Conservation (phyloP, 2,888 invertebrate species). For the Diarsia brunnea region DNA sequence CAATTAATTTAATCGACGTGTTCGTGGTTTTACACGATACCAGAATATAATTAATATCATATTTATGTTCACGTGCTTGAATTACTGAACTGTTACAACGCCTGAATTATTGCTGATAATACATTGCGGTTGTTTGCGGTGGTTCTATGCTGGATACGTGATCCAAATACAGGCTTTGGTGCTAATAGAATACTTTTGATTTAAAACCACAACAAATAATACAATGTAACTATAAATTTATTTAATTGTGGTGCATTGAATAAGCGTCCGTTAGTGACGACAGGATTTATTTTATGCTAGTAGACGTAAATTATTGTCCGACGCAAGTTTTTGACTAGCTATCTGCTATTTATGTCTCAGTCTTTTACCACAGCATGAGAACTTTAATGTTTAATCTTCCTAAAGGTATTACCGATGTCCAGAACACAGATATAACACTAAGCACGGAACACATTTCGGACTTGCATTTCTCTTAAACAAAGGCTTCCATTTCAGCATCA, state of each 20-base stretch:
- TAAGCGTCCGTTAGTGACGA: background rate
- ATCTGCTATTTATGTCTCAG: background rate
- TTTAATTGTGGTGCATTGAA: background rate
- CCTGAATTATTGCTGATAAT: constrained; percentile 60
- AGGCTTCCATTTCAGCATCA: background rate
- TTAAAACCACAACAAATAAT: constrained; percentile 8
- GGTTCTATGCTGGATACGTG: constrained; percentile 30
- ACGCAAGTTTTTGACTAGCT: background rate
- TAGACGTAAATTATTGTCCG: background rate
- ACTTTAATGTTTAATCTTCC: background rate
- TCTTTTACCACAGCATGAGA: background rate
- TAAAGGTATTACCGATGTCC: background rate
- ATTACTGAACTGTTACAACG: constrained; percentile 58
- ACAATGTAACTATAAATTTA: constrained; percentile 6
- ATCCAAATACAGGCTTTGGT: constrained; percentile 28
- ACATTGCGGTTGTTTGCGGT: constrained; percentile 50
- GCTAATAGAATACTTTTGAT: constrained; percentile 34
- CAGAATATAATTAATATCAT: constrained; percentile 59
- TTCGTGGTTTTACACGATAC: constrained; percentile 58
- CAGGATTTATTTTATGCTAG: background rate
- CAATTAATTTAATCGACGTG: constrained; percentile 60
- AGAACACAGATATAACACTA: background rate
- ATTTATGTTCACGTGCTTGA: constrained; percentile 58
- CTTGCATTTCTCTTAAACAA: background rate
- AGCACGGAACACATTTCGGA: background rate